Base-by-base conservation (phyloP, 2,797 vertebrate species). In the Thaleichthys pacificus region DNA sequence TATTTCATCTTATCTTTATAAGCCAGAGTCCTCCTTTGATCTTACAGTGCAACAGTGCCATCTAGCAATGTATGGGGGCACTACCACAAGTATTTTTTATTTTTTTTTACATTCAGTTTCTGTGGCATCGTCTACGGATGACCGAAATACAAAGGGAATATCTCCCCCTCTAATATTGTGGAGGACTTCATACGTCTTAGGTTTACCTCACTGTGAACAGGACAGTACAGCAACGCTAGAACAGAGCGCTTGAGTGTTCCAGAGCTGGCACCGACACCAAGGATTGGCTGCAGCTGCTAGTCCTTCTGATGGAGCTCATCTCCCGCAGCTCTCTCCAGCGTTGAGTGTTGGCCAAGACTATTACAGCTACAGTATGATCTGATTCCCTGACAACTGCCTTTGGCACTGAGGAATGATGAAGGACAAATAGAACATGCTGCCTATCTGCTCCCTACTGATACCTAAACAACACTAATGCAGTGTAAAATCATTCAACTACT, bases 1-100 rank as follows among this genome's bases (percentile, higher is more conserved):
- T 91, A 89, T 90, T 91, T 89, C 80, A 85, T 85, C 81, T 89
- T 68, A 75, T 86, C 81, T 80, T 85, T 67, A 77, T 73, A 82
- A 79, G 66, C 77, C 67, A 8, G 74, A 72, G 54, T 80, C 68
- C 58, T 9, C 5, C 7, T 42, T 2, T n/a, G 66, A 80, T 49
- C 70, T 51, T 51, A 38, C 32, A 60, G 77, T 71, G 79, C 86
- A 87, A 90, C 86, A 92, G 84, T 86, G 61, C 87, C 90, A 87
- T 83, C 91, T 89, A 85, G 88, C 38, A 84, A 81, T 84, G 54
- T 7, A 28, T 49, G 19, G 15, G n/a, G 19, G 15, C 51, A 56
- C 17, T 42, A 28, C 38, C 11, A 22, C 22, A 19, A 77, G 62
- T 69, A 30, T 0, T 71, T 32, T 47, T 24, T 24, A 5, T 54